Conservation (phyloP, 2,113 vertebrate species). For the Nestor notabilis region DNA sequence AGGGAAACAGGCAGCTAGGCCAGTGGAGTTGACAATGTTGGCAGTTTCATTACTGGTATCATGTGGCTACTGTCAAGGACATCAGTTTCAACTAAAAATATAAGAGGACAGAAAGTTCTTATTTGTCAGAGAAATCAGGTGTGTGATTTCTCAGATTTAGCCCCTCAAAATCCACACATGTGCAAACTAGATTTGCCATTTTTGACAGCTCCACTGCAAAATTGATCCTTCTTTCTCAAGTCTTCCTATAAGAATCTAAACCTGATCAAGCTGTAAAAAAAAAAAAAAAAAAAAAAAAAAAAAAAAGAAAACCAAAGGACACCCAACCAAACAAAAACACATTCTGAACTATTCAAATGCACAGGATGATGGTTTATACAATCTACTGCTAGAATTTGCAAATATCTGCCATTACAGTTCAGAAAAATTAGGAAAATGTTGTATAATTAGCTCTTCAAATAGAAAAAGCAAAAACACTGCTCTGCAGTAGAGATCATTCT, state of each 20-base stretch:
- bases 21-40: not conserved
- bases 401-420: not conserved
- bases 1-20: not conserved
- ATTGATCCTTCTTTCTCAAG: not conserved
- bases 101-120: not conserved
- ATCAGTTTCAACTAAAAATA: conserved; percentile 6
- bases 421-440: not conserved
- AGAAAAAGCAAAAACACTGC: not conserved
- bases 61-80: conserved; percentile 29
- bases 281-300: not conserved
- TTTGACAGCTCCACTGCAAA: not conserved
- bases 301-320: too few species aligned
- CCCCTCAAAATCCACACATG: not conserved
- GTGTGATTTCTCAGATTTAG: conserved; percentile 5
- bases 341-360: not conserved
- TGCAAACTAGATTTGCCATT: not conserved
- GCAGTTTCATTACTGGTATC: conserved; percentile 28
- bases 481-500: not conserved
- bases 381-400: not conserved
- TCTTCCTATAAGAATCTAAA: not conserved
- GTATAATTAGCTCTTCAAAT: not conserved
- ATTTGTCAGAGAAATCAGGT: conserved; percentile 22
- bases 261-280: not conserved
- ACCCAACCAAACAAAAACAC: not conserved
- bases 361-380: not conserved